Percentiles rank a stretch among this genome's conserved stretches.
Conservation (phyloP, 2,888 invertebrate genomes). For the Melanargia galathea region DNA sequence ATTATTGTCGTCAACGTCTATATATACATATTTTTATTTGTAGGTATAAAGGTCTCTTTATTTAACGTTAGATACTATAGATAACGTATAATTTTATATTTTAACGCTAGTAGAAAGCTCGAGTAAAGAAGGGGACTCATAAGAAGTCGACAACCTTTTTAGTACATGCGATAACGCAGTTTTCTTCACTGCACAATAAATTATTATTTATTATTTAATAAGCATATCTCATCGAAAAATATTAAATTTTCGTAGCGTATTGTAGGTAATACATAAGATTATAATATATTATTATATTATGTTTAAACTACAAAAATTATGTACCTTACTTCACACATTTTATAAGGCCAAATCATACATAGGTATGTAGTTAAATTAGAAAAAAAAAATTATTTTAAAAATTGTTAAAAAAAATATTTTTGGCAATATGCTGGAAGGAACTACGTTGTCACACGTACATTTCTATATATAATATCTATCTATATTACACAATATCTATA, state of each 20-base stretch:
- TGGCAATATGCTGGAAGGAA: constrained; percentile 14
- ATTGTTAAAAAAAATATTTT: background rate
- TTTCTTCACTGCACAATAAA: constrained; percentile 1
- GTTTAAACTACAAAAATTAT: no score
- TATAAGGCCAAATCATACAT: no score
- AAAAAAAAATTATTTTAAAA: no score
- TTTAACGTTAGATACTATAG: constrained; percentile 44
- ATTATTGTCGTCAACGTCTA: constrained; percentile 18
- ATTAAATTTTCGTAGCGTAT: no score
- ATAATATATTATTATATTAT: no score
- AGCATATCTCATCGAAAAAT: no score
- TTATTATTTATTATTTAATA: no score
- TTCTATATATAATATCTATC: constrained; percentile 40
- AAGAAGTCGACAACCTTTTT: constrained; percentile 75
- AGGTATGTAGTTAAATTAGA: no score
- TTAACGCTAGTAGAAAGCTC: constrained; percentile 76
- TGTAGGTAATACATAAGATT: no score
- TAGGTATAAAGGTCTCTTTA: constrained; percentile 47
- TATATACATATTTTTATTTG: constrained; percentile 31
- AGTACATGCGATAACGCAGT: constrained; percentile 43
- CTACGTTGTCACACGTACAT: constrained; percentile 38
- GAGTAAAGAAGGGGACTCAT: constrained; percentile 74
- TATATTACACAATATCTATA: constrained; percentile 41
- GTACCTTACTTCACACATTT: constrained; percentile 6
- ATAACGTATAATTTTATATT: constrained; percentile 49